A percentile compares a stretch with the other conserved stretches of the same genome.
Evolutionary conservation across 2,888 invertebrate species (phyloP).

Genomic region (Eumerus sabulonum): DNA sequence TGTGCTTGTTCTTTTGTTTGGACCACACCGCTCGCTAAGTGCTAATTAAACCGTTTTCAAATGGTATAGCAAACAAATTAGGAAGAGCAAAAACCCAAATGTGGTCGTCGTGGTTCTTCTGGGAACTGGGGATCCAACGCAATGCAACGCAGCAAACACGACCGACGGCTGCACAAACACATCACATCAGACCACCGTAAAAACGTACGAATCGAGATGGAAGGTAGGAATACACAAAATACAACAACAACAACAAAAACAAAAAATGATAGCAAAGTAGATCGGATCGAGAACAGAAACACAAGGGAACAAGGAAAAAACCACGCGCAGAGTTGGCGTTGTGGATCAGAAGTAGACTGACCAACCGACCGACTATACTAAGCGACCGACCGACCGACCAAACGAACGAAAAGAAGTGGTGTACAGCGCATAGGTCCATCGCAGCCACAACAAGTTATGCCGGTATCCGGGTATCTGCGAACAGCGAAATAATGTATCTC

Average conservation of each 20-base stretch:
- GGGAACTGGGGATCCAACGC: constrained; percentile 47
- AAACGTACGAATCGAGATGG: constrained; percentile 22
- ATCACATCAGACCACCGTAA: constrained; percentile 31
- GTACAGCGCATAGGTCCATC: neutral
- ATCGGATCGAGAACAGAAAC: neutral
- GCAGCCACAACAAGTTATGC: neutral
- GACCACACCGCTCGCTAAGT: constrained; percentile 54
- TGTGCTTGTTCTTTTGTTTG: constrained; percentile 16
- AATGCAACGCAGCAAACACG: constrained; percentile 23
- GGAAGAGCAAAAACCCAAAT: constrained; percentile 51
- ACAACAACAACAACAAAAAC: constrained; percentile 10
- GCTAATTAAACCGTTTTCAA: constrained; percentile 68
- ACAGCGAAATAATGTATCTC: constrained; percentile 7
- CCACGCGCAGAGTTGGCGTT: neutral
- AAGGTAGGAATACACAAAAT: constrained; percentile 15
- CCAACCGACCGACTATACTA: constrained; percentile 28
- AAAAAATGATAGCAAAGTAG: constrained; percentile 32
- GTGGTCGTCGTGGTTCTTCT: constrained; percentile 47
- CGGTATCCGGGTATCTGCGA: no score
- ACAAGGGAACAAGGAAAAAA: constrained; percentile 20
- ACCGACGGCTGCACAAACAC: constrained; percentile 61
- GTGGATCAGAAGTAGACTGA: constrained; percentile 37
- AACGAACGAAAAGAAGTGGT: no score
- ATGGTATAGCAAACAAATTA: constrained; percentile 68
- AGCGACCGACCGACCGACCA: no score